A percentile compares a stretch with the other conserved stretches of the same genome.
phyloP scores from a whole-genome alignment of 1,140 invertebrate species.

The Drosophila littoralis region DNA sequence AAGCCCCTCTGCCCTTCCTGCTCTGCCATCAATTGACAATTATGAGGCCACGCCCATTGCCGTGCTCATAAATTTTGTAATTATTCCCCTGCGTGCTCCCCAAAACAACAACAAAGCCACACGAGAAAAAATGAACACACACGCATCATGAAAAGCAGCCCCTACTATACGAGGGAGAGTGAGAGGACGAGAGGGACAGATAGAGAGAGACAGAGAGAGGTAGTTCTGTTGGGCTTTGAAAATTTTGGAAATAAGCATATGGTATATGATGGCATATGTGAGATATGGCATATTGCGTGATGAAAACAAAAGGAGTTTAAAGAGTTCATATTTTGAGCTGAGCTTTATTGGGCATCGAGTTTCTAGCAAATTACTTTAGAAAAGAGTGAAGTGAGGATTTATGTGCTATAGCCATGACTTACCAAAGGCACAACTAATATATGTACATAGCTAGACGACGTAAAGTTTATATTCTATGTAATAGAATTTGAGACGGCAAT shows the following conservation, averaged over 20 bases:
- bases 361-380: too few species aligned
- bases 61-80: constrained; percentile 82
- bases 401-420: too few species aligned
- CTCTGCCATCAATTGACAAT: constrained; percentile 67
- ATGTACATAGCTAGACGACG: too few species aligned
- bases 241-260: constrained; percentile 27
- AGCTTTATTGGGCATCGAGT: neutral
- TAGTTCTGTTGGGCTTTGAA: constrained; percentile 8
- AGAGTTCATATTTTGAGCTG: neutral
- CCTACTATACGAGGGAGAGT: neutral
- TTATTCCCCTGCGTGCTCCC: constrained; percentile 77
- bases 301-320: constrained; percentile 20
- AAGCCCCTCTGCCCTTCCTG: neutral
- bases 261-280: constrained; percentile 16
- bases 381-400: too few species aligned
- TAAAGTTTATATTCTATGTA: too few species aligned
- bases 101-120: constrained; percentile 46
- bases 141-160: constrained; percentile 49
- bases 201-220: neutral
- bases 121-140: constrained; percentile 45
- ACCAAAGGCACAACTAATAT: too few species aligned
- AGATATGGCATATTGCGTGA: constrained; percentile 20
- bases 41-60: constrained; percentile 79
- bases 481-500: too few species aligned
- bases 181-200: neutral